Percentiles rank a stretch among this genome's conserved stretches.
Evolutionary conservation across 2,113 vertebrate genomes (phyloP).

Genomic region (Brachypodius melanocephalos): DNA sequence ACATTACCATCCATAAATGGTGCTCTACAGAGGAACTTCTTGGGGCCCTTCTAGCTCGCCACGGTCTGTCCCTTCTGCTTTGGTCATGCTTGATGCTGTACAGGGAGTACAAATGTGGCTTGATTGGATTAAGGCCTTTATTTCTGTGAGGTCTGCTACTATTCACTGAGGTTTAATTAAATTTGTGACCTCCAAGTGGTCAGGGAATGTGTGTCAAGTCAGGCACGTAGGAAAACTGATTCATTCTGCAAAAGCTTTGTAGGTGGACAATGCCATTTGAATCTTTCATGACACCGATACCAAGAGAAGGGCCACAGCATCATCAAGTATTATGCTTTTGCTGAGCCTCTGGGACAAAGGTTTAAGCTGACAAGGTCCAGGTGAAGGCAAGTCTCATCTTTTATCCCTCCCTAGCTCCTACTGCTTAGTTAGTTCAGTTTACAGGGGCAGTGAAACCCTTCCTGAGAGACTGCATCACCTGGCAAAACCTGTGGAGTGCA

Average conservation of each 20-base stretch:
- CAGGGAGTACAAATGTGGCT: constrained; percentile 56
- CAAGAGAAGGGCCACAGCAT: constrained; percentile 27
- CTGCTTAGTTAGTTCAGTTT: not conserved
- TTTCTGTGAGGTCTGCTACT: constrained; percentile 64
- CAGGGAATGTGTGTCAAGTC: constrained; percentile 60
- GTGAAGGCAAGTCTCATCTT: not conserved
- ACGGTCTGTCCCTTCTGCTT: constrained; percentile 55
- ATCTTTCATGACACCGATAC: constrained; percentile 53
- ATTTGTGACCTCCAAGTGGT: constrained; percentile 65
- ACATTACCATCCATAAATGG: constrained; percentile 42
- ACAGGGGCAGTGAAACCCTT: not conserved
- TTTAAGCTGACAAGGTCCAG: not conserved
- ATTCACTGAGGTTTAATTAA: constrained; percentile 59
- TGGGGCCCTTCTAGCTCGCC: constrained; percentile 39
- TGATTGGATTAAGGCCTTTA: constrained; percentile 64
- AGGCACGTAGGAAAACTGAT: constrained; percentile 53
- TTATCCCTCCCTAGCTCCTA: not conserved
- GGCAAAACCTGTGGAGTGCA: not conserved
- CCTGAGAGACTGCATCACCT: not conserved
- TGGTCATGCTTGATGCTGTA: constrained; percentile 52
- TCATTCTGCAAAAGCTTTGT: constrained; percentile 46
- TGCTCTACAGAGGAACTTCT: constrained; percentile 1
- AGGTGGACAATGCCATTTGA: constrained; percentile 62
- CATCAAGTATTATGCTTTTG: not conserved
- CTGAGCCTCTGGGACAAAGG: constrained; percentile 12